These are phyloP conservation scores for Drosophila kuntzei DNA, from an alignment of 2,888 invertebrate species.

Conservation along the genomic window DNA sequence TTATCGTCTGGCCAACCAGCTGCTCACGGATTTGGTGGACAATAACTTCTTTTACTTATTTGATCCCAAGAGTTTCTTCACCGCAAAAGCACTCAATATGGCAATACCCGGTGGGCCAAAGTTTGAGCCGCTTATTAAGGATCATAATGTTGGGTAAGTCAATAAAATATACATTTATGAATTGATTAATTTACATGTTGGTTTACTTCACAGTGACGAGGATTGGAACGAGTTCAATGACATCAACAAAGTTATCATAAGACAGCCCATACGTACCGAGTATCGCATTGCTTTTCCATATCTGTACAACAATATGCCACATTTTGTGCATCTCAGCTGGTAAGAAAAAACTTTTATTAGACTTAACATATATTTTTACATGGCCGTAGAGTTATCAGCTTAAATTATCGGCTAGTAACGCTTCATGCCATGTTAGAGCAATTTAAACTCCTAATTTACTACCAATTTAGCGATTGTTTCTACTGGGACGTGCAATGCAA, in stretches of 20 bases:
- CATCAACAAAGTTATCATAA: slow-evolving; percentile 99
- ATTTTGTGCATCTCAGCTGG: slow-evolving; percentile 99
- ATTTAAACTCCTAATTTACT: slow-evolving; percentile 86
- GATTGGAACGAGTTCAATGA: slow-evolving; percentile 99
- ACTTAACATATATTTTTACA: slow-evolving; percentile 34
- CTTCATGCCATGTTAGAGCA: slow-evolving; percentile 76
- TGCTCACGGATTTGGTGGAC: slow-evolving; percentile 98
- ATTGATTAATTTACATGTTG: slow-evolving; percentile 42
- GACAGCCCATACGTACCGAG: slow-evolving; percentile 99
- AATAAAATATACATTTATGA: background rate
- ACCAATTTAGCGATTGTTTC: slow-evolving; percentile 87
- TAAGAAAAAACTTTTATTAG: slow-evolving; percentile 86
- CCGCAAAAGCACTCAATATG: slow-evolving; percentile 99
- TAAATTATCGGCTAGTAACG: slow-evolving; percentile 21
- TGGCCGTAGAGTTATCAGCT: slow-evolving; percentile 52
- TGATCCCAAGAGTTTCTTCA: slow-evolving; percentile 99
- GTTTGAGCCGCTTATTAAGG: slow-evolving; percentile 99
- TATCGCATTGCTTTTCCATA: slow-evolving; percentile 99
- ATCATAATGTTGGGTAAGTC: slow-evolving; percentile 95
- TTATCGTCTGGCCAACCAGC: slow-evolving; percentile 98
- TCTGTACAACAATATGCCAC: slow-evolving; percentile 99
- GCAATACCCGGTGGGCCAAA: slow-evolving; percentile 99
- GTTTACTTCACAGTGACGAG: slow-evolving; percentile 91
- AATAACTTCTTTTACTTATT: slow-evolving; percentile 99
- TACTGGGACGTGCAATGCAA: slow-evolving; percentile 86